These are phyloP conservation scores for Columbina picui DNA, from an alignment of 2,113 vertebrate genomes.

Conservation along the genomic window DNA sequence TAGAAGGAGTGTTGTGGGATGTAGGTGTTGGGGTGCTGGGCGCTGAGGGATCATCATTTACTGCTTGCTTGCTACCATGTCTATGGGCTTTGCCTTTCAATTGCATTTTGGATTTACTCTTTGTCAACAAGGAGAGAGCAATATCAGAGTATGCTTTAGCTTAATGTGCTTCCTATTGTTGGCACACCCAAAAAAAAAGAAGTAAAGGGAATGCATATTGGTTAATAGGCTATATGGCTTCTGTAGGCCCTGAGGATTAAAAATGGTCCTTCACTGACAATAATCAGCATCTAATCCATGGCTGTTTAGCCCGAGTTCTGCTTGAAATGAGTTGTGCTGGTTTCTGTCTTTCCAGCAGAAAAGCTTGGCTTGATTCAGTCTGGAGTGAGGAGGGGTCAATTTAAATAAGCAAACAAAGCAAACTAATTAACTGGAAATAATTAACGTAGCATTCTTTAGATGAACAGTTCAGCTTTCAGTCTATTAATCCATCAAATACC, in stretches of 20 bases:
- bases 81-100: neutral
- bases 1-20: accelerated
- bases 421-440: neutral
- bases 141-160: neutral
- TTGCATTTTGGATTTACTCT: neutral
- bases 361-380: neutral
- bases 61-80: neutral
- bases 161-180: neutral
- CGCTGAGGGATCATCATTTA: accelerated
- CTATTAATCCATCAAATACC: neutral
- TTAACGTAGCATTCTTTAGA: neutral
- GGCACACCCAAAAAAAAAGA: neutral
- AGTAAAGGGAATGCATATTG: neutral
- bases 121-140: neutral
- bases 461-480: neutral
- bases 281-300: neutral
- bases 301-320: neutral
- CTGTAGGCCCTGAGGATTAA: neutral
- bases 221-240: neutral
- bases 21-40: no score
- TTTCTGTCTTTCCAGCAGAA: neutral
- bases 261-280: neutral
- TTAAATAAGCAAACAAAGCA: neutral
- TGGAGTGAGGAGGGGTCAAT: neutral
- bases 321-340: neutral